Evolutionary conservation across 2,888 invertebrate species (phyloP).

Genomic region (Lepetodrilus schrolli): DNA sequence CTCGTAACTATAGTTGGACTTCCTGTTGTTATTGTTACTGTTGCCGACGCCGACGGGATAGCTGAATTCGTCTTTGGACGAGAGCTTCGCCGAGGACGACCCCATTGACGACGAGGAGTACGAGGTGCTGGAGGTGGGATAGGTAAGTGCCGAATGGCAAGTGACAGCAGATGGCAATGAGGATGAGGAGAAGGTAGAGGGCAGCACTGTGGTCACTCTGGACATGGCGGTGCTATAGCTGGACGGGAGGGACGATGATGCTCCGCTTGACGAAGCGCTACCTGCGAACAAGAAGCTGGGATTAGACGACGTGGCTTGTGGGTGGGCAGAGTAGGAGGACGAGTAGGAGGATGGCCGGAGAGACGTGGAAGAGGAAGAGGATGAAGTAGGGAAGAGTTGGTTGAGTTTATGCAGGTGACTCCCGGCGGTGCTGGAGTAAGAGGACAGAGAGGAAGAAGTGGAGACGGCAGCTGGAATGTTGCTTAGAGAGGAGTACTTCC

Average conservation of each 20-base stretch:
- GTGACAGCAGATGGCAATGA: background rate
- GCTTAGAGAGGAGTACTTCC: background rate
- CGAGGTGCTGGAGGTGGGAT: background rate
- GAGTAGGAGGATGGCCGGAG: background rate
- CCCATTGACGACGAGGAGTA: background rate
- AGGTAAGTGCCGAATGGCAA: background rate
- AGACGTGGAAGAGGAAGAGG: background rate
- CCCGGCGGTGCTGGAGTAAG: background rate
- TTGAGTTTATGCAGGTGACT: background rate
- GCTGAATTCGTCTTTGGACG: background rate
- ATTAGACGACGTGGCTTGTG: slow-evolving; percentile 41
- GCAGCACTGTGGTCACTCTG: background rate
- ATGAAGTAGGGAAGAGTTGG: background rate
- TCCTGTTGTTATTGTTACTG: background rate
- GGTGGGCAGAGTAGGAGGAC: slow-evolving; percentile 38
- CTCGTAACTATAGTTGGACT: slow-evolving; percentile 57
- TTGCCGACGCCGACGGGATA: background rate
- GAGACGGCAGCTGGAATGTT: slow-evolving; percentile 15
- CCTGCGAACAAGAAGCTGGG: background rate
- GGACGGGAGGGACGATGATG: background rate
- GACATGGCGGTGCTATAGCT: background rate
- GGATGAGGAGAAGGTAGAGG: background rate
- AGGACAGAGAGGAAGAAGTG: background rate
- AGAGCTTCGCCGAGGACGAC: background rate
- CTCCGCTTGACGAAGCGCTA: background rate